Base-by-base conservation (phyloP, 2,113 vertebrate genomes). In the Microtus montanus region DNA sequence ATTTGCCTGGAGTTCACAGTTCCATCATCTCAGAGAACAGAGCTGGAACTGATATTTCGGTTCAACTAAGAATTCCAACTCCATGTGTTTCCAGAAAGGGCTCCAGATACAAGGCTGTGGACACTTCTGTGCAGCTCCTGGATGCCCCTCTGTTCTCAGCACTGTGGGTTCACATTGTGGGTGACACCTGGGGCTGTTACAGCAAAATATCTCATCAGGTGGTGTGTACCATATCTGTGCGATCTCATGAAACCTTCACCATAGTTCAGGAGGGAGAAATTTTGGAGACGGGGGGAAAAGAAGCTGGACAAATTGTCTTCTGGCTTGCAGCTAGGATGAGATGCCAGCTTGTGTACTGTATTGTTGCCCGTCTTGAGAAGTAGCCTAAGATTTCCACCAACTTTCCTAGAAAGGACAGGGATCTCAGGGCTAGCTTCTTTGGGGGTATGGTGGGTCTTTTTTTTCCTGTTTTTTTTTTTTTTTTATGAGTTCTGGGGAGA, bases 291-390 rank as follows among this genome's bases (percentile, higher is more conserved):
- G 70, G 63, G 58, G 77, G 49, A 2, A 30, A 10, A 2, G 0
- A 8, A 54, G 33, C 13, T 15, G 14, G 15, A 47, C 17, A 11
- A 0, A 14, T 33, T 33, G 33, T 33, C 77, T 0, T 5, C 9
- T 0, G 19, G 20, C 47, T 20, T 3, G 0, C 28, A 41, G 66
- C 61, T 58, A 8, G 13, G 68, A 71, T 58, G 73, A 44, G 52
- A 30, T 30, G 0, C 7, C 82, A 12, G 12, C 1, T 6, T 47
- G 44, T 6, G 2, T 38, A 5, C 30, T 14, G 0, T 9, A 1
- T 0, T 14, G 17, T 28, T 7, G 22, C 2, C 13, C 2, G 0
- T 10, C 4, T 3, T 35, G 30, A 74, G 54, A n/a, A 13, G 38
- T 54, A 2, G 12, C 6, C 84, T 7, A 66, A 68, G 61, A 82